These are phyloP conservation scores for Agrotis clavis DNA, from an alignment of 2,888 invertebrate species.

Conservation along the genomic window DNA sequence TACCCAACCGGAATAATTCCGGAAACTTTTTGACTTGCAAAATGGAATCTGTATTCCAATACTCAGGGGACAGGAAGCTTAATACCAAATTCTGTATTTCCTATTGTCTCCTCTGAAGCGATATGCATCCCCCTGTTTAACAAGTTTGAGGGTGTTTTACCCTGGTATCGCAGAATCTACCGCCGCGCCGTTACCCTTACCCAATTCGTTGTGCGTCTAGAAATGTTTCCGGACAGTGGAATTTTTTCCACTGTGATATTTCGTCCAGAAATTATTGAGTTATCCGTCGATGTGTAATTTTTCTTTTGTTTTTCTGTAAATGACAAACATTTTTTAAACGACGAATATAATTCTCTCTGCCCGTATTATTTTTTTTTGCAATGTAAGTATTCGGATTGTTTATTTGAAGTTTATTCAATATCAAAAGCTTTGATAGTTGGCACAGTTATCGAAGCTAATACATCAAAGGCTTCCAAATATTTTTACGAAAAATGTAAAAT, in stretches of 20 bases:
- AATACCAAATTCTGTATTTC: constrained; percentile 63
- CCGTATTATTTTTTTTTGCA: neutral
- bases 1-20: constrained; percentile 36
- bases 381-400: neutral
- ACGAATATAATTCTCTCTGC: no score
- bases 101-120: constrained; percentile 62
- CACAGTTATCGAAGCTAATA: neutral
- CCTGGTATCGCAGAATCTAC: constrained; percentile 58
- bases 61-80: constrained; percentile 54
- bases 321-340: neutral
- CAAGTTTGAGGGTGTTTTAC: constrained; percentile 59
- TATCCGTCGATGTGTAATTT: constrained; percentile 57
- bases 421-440: constrained; percentile 2
- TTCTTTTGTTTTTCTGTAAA: constrained; percentile 31
- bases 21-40: constrained; percentile 56
- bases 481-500: neutral
- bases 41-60: constrained; percentile 42
- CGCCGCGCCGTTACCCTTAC: constrained; percentile 67
- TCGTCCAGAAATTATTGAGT: constrained; percentile 75
- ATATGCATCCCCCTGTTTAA: constrained; percentile 62
- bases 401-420: constrained; percentile 3
- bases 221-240: constrained; percentile 72
- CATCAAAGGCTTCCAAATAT: constrained; percentile 1
- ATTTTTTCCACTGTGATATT: constrained; percentile 67
- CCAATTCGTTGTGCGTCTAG: constrained; percentile 77